Conservation (phyloP, 64 coral and sea anemone species). For the Acropora yongei region DNA sequence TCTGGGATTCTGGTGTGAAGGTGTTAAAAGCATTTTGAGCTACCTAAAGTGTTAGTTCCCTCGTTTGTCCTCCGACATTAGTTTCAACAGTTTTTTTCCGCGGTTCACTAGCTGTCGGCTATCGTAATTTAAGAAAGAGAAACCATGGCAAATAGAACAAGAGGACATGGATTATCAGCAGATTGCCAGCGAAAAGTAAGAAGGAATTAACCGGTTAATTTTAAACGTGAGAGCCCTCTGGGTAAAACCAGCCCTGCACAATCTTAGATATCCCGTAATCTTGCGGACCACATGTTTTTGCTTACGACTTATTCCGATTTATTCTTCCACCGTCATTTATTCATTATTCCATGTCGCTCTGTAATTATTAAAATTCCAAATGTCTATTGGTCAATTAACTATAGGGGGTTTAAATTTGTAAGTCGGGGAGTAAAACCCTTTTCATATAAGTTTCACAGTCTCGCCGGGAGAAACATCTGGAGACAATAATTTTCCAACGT, state of each 20-base stretch:
- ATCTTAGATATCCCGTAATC: not conserved
- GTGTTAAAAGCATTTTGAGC: not conserved
- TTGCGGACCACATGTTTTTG: not conserved
- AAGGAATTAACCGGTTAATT: too few species aligned
- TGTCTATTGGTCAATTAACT: too few species aligned
- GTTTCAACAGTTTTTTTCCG: too few species aligned
- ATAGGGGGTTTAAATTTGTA: too few species aligned
- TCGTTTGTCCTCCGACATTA: not conserved
- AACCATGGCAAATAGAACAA: not conserved
- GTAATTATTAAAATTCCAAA: too few species aligned
- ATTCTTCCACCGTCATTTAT: too few species aligned
- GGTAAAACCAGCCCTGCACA: not conserved
- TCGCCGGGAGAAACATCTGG: not conserved
- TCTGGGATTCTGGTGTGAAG: not conserved
- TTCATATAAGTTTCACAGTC: not conserved
- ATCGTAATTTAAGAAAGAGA: not conserved
- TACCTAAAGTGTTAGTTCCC: not conserved
- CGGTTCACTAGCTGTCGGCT: not conserved
- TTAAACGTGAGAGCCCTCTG: not conserved
- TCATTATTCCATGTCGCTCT: too few species aligned
- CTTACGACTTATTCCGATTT: not conserved
- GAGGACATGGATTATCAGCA: not conserved
- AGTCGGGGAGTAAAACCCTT: too few species aligned
- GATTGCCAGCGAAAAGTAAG: conserved; percentile 14
- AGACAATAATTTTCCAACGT: not conserved